phyloP scores from a whole-genome alignment of 2,888 invertebrate genomes.

The Gibbula magus region DNA sequence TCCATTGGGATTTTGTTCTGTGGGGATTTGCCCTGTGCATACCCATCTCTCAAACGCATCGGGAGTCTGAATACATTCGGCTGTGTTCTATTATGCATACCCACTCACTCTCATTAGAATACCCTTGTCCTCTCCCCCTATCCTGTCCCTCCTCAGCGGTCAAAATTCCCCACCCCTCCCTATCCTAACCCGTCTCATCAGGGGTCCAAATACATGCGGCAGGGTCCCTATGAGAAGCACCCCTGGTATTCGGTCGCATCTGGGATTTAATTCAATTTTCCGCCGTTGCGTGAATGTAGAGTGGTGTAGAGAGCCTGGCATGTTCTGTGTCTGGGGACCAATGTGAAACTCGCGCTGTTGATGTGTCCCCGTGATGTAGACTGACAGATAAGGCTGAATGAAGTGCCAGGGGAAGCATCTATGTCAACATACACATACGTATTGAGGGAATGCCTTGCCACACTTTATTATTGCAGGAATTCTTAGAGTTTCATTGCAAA shows the following conservation, averaged over 20 bases:
- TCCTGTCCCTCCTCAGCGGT: background rate
- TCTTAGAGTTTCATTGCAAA: too few species aligned
- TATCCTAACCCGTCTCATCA: background rate
- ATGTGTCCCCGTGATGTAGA: background rate
- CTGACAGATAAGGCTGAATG: background rate
- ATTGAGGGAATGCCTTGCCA: too few species aligned
- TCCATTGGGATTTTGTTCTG: too few species aligned
- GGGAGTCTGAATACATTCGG: too few species aligned
- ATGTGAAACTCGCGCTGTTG: background rate
- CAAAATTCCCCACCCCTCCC: background rate
- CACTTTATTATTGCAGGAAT: too few species aligned
- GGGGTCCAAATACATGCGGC: background rate
- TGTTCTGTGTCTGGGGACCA: background rate
- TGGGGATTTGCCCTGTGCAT: too few species aligned
- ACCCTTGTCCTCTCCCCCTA: background rate
- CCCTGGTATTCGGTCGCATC: background rate
- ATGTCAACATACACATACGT: background rate
- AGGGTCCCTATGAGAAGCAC: background rate
- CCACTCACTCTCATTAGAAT: too few species aligned
- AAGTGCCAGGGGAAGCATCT: background rate
- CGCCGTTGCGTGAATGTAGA: background rate
- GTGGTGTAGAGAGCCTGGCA: background rate
- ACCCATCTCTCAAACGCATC: too few species aligned
- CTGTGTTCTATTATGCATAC: too few species aligned
- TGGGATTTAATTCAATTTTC: slow-evolving; percentile 11